Evolutionary conservation across 2,797 vertebrate species (phyloP).

Genomic region (Danio jaintianensis): DNA sequence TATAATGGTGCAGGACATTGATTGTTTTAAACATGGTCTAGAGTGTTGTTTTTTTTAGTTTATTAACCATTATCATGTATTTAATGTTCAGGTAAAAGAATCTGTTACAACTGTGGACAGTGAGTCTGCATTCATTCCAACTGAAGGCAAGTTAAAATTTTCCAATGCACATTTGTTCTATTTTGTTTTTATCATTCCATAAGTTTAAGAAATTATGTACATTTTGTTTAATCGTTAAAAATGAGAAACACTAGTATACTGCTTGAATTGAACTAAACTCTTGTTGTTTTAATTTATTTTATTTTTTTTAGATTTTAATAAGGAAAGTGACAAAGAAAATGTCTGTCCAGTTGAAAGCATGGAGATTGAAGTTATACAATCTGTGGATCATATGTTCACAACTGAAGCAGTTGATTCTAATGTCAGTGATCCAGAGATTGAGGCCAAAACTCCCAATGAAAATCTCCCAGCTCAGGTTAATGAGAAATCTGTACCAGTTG

Average conservation of each 20-base stretch:
- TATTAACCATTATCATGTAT: background rate
- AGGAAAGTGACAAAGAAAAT: slow-evolving; percentile 43
- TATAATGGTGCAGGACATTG: background rate
- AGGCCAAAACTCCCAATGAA: background rate
- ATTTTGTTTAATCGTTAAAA: background rate
- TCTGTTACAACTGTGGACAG: background rate
- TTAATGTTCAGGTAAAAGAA: slow-evolving; percentile 54
- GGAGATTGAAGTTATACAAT: slow-evolving; percentile 7
- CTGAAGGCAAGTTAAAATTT: slow-evolving; percentile 3
- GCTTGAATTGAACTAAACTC: background rate
- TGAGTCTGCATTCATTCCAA: background rate
- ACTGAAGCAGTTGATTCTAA: slow-evolving; percentile 10
- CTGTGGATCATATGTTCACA: background rate
- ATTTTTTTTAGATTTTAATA: slow-evolving; percentile 13
- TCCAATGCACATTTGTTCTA: background rate
- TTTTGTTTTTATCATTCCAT: background rate
- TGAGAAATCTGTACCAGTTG: slow-evolving; percentile 9
- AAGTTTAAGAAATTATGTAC: background rate
- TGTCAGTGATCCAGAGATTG: background rate
- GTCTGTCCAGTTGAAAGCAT: slow-evolving; percentile 18
- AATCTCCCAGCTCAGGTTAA: background rate
- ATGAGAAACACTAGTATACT: background rate
- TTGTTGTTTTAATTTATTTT: background rate
- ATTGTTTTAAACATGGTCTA: background rate
- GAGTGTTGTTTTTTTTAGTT: background rate